These are phyloP conservation scores for Puffinus mauretanicus DNA, from an alignment of 2,113 vertebrate species.

Conservation along the genomic window DNA sequence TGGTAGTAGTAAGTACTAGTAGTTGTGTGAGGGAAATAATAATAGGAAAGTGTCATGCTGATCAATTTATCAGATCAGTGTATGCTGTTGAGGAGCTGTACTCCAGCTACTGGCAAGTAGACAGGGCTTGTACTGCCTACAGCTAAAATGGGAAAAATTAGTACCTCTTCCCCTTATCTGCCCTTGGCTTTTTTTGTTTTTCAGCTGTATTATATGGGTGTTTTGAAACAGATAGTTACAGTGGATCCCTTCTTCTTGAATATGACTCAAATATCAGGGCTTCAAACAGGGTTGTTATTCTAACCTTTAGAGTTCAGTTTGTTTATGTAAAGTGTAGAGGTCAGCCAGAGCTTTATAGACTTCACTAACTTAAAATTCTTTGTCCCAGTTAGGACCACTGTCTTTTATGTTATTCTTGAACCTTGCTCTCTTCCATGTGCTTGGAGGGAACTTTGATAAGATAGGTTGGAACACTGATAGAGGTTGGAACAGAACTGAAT, in stretches of 20 bases:
- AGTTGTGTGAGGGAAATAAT: background rate
- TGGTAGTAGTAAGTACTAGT: background rate
- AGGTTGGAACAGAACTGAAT: background rate
- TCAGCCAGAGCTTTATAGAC: background rate
- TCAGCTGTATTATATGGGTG: background rate
- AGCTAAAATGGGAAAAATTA: background rate
- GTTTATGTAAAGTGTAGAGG: constrained; percentile 9
- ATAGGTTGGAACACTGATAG: background rate
- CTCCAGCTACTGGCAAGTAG: background rate
- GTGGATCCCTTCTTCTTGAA: background rate
- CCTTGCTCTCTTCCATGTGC: background rate
- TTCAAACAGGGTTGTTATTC: background rate
- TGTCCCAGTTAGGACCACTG: background rate
- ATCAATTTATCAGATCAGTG: background rate
- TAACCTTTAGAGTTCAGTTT: constrained; percentile 21
- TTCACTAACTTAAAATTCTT: background rate
- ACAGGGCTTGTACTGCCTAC: background rate
- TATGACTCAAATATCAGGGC: background rate
- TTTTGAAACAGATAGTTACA: background rate
- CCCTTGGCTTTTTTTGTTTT: background rate
- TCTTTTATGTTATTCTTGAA: background rate
- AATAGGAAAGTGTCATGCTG: background rate
- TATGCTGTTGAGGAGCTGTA: background rate
- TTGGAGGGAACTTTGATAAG: background rate
- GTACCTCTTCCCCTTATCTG: background rate